Evolutionary conservation across 35 echinoderm and acorn worm genomes (phyloP), one percentile per base, ranked within the genome.

Genomic region (Patiria miniata): DNA sequence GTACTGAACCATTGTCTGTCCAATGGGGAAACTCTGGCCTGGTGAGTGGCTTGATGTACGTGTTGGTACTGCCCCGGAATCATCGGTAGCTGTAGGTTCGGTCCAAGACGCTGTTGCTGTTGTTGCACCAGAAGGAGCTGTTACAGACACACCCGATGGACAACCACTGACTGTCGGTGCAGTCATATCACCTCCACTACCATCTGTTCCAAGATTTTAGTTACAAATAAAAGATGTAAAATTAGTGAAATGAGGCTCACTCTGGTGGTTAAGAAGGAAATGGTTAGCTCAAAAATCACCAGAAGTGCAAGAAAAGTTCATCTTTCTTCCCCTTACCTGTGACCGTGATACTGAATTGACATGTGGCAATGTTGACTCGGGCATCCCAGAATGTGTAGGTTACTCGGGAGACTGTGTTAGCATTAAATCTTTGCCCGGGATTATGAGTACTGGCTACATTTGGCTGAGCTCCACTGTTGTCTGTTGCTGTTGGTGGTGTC

Each of bases 61-160:
- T 4, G 83, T 78, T 3, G 36, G 56, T 0, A 50, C 78, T 21
- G 36, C 77, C 21, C 93, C 93, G 29, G 82, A 86, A 16, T 58
- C 16, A 82, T 95, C 93, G 6, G 83, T 95, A 16, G 88, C 93
- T 15, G 83, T 90, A 8, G 93, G 93, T 86, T 90, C 89, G 15
- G 42, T 8, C 93, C 93, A 95, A 21, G 50, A 37, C 5, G 34
- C 39, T 9, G 69, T 86, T 15, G 81, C 79, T 42, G 81, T 36
- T 83, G 26, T 60, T 7, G 17, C 39, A 10, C 22, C 61, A 18
- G 14, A 1, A 1, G 47, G 17, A n/a, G 42, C 52, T 29, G 58
- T 60, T 4, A 77, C 83, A 17, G 34, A 17, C 8, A 91, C 61
- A 29, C 44, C 37, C 7, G 10, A 30, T 15, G 82, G 82, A 36